phyloP scores from a whole-genome alignment of 1,140 invertebrate genomes.

The Aricia agestis region DNA sequence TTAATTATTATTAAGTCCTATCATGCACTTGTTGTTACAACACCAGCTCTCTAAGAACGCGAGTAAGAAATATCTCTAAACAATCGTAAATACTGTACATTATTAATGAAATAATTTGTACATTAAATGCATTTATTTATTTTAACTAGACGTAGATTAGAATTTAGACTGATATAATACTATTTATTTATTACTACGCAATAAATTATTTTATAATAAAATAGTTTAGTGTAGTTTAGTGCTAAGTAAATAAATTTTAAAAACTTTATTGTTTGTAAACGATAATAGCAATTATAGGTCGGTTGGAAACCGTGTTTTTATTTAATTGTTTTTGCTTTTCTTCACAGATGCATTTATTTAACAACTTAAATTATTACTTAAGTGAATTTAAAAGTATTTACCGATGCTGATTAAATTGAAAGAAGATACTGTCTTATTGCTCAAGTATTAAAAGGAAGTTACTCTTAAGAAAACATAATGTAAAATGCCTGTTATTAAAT shows the following conservation, averaged over 20 bases:
- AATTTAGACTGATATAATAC: conserved; percentile 17
- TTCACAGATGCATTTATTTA: not conserved
- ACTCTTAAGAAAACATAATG: conserved; percentile 22
- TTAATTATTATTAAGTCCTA: not conserved
- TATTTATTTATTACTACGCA: not conserved
- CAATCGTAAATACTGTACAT: conserved; percentile 6
- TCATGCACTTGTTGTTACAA: not conserved
- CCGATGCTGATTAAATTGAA: not conserved
- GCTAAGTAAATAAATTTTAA: conserved; percentile 1
- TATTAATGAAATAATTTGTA: conserved; percentile 25
- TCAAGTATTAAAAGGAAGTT: conserved; percentile 5
- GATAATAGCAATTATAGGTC: not conserved
- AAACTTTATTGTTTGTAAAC: not conserved
- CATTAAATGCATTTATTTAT: conserved; percentile 40
- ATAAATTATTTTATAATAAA: conserved; percentile 4
- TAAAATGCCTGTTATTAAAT: conserved; percentile 57
- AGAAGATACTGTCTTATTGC: not conserved
- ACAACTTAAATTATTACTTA: too few species aligned
- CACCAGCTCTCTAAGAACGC: conserved; percentile 17
- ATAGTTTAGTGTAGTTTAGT: not conserved
- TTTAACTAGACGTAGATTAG: conserved; percentile 20
- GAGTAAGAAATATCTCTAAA: not conserved
- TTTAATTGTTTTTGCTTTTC: not conserved
- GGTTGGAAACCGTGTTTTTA: not conserved
- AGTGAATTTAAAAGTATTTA: too few species aligned